Conservation (phyloP, 2,888 invertebrate species). For the Lepidocyrtinus sp. region DNA sequence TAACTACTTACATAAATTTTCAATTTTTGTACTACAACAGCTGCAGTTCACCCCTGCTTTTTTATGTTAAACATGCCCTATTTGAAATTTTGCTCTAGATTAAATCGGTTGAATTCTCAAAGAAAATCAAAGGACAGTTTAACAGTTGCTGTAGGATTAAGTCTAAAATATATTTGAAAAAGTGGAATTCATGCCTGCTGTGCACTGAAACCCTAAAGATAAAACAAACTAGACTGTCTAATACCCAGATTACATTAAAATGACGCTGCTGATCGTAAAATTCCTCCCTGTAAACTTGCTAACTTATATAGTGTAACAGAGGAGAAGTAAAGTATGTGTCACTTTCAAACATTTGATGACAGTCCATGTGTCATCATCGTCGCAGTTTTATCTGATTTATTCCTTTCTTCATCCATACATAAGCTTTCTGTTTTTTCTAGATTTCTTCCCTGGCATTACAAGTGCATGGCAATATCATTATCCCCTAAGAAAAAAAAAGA, state of each 20-base stretch:
- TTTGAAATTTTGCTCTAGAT: slow-evolving; percentile 19
- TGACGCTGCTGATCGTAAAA: slow-evolving; percentile 22
- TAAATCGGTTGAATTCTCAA: too few species aligned
- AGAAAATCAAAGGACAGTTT: too few species aligned
- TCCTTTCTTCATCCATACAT: background rate
- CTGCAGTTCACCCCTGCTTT: slow-evolving; percentile 22
- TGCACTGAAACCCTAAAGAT: background rate
- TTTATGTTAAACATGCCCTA: slow-evolving; percentile 24
- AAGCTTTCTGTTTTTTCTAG: background rate
- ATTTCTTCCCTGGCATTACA: too few species aligned
- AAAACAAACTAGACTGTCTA: background rate
- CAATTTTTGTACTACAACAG: slow-evolving; percentile 29
- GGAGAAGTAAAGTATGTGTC: slow-evolving; percentile 13
- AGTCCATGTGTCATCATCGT: slow-evolving; percentile 43
- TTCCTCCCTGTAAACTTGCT: background rate
- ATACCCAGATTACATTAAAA: slow-evolving; percentile 22
- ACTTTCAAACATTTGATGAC: slow-evolving; percentile 24
- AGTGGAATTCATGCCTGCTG: background rate
- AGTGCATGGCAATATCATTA: too few species aligned
- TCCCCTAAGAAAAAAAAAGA: background rate
- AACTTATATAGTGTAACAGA: too few species aligned
- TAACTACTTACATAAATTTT: slow-evolving; percentile 30
- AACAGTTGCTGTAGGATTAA: slow-evolving; percentile 23
- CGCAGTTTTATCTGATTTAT: slow-evolving; percentile 52
- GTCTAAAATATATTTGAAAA: slow-evolving; percentile 10